Evolutionary conservation across 2,797 vertebrate species (phyloP), one percentile per base, ranked within the genome.

Genomic region (Notoglanidium macrostoma): DNA sequence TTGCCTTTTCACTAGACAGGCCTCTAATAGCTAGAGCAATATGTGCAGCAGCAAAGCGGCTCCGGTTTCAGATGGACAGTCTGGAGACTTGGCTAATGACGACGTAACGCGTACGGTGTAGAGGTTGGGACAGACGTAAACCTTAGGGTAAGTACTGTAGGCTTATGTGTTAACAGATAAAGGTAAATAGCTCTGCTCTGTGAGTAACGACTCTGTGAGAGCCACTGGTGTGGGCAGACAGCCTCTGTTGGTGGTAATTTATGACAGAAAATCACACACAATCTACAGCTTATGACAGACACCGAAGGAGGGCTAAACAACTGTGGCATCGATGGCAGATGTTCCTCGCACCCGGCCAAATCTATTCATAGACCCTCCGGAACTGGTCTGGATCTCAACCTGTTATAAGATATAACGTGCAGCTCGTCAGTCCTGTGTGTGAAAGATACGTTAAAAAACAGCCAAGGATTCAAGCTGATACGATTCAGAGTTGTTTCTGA

Each of bases 281-380:
- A n/a, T 26, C 68, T 59, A 8, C 9, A 89, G 84, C 40, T 72
- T 70, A 90, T 87, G 84, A 91, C 83, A 91, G 90, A 51, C 85
- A 82, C 85, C 44, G 15, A 80, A 84, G 90, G 88, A 93, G 86
- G 86, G 63, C 87, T 90, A 92, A 93, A 92, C 88, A 85, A 93
- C 93, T 92, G 80, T 89, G 81, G 85, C 91, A 90, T 90, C 90
- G 74, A 91, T 92, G 89, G 89, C 91, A 93, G 93, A 93, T 93
- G 94, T 91, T 93, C 81, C 74, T 32, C 88, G 90, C 83, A 91
- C 89, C 85, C 68, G 86, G 90, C 89, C 90, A 90, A 92, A 91
- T 77, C 32, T 78, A 85, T 84, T 86, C 23, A 32, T 80, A 59
- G 51, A 86, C 83, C 35, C 29, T 85, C 85, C 23, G 63, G 77